phyloP scores from a whole-genome alignment of 1,140 invertebrate genomes.

The Brachionus asplanchnoidis region DNA sequence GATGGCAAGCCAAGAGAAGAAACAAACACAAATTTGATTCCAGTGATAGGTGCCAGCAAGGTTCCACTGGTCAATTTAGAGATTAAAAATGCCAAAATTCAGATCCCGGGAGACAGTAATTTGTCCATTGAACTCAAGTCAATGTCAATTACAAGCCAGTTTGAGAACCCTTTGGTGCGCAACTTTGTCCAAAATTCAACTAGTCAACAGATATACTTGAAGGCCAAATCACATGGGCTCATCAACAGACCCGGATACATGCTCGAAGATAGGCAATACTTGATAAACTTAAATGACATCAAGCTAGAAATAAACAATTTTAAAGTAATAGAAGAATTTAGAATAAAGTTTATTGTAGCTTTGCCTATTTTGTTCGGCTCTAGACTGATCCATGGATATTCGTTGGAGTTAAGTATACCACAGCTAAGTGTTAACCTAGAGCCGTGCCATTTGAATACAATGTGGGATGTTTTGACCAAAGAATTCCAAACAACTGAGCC shows the following conservation, averaged over 20 bases:
- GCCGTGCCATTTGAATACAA: background rate
- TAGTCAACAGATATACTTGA: background rate
- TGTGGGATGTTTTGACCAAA: background rate
- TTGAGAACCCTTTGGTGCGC: conserved; percentile 12
- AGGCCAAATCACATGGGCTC: background rate
- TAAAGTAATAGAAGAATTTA: background rate
- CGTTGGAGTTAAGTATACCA: background rate
- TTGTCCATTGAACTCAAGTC: background rate
- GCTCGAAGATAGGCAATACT: conserved; percentile 36
- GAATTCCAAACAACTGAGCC: background rate
- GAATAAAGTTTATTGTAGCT: background rate
- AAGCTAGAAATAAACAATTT: background rate
- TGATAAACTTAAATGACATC: background rate
- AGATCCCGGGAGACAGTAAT: background rate
- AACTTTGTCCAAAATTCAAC: conserved; percentile 22
- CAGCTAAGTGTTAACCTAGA: background rate
- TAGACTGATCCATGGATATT: conserved; percentile 35
- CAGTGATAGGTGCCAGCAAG: background rate
- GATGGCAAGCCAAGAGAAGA: too few species aligned
- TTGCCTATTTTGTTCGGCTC: background rate
- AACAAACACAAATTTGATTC: background rate
- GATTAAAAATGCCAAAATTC: background rate
- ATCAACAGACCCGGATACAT: conserved; percentile 19
- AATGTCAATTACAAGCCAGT: background rate
- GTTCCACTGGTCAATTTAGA: background rate